Conservation (phyloP, 1,140 invertebrate genomes). For the Hesperophylax magnus region DNA sequence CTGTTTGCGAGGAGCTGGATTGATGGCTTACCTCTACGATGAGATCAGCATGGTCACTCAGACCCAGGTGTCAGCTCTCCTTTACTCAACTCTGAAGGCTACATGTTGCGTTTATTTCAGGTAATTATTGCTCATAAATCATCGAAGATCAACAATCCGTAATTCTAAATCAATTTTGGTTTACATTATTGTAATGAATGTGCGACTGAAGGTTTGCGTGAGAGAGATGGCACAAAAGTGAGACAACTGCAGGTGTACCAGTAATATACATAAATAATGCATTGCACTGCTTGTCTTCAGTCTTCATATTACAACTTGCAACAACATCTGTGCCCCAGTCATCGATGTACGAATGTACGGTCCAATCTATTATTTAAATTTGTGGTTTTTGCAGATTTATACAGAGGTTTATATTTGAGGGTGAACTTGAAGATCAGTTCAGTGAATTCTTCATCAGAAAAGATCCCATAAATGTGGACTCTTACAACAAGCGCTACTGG, state of each 20-base stretch:
- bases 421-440: slow-evolving; percentile 71
- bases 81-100: slow-evolving; percentile 72
- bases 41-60: slow-evolving; percentile 73
- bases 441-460: slow-evolving; percentile 76
- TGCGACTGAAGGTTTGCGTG: too few species aligned
- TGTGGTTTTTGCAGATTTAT: slow-evolving; percentile 72
- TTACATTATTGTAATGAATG: too few species aligned
- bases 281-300: too few species aligned
- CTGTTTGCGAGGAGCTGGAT: slow-evolving; percentile 68
- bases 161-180: too few species aligned
- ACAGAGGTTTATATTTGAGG: slow-evolving; percentile 77
- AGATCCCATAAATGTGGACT: slow-evolving; percentile 69
- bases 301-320: too few species aligned
- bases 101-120: slow-evolving; percentile 76
- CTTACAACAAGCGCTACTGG: slow-evolving; percentile 73
- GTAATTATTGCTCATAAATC: slow-evolving; percentile 59
- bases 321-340: too few species aligned
- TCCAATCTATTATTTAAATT: too few species aligned
- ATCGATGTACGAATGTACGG: too few species aligned
- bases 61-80: slow-evolving; percentile 67
- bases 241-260: too few species aligned
- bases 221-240: too few species aligned
- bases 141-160: too few species aligned
- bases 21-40: slow-evolving; percentile 74
- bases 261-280: too few species aligned